Evolutionary conservation across 2,888 invertebrate genomes (phyloP), one percentile per base, ranked within the genome.

Genomic region (Hypena proboscidalis): DNA sequence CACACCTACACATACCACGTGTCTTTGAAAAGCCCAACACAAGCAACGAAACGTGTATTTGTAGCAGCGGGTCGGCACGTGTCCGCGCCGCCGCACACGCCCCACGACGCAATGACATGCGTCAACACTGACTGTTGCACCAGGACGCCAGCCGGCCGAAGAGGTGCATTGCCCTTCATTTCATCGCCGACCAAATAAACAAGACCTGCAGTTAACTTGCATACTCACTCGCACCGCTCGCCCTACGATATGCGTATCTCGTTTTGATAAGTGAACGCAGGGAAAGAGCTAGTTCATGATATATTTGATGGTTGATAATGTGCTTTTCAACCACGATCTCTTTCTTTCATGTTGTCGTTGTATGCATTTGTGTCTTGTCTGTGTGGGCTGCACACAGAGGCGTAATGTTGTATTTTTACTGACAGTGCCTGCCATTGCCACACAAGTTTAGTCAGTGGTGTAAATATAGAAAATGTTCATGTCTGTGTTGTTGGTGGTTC

Each of bases 51-150:
- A 38, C 32, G 15, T 30, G 39, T 29, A 23, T 31, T 22, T 35
- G 40, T 31, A n/a, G n/a, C n/a, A n/a, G 39, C 39, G 37, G 7
- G 22, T 13, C 26, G 15, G 21, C 17, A 54, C 30, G 36, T 37
- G 46, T 56, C 60, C 56, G 58, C 64, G 44, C 42, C 64, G 64
- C 57, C 72, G 78, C 76, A 76, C 81, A 87, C 86, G 88, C 80
- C 80, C 82, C 80, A 77, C 74, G 81, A 82, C 82, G 87, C 89
- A 84, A 81, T 88, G 86, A 89, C 89, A 88, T 89, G 89, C 90
- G 90, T 90, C 90, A 89, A 86, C 76, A 73, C 67, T 77, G 81
- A 78, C 77, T 73, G 69, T 41, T 78, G 77, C 80, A 90, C 86
- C 78, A 85, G 85, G 80, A 53, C 33, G 53, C 48, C 89, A 90